Base-by-base conservation (phyloP, 2,797 vertebrate species). In the Mormyrus proboscirostris region DNA sequence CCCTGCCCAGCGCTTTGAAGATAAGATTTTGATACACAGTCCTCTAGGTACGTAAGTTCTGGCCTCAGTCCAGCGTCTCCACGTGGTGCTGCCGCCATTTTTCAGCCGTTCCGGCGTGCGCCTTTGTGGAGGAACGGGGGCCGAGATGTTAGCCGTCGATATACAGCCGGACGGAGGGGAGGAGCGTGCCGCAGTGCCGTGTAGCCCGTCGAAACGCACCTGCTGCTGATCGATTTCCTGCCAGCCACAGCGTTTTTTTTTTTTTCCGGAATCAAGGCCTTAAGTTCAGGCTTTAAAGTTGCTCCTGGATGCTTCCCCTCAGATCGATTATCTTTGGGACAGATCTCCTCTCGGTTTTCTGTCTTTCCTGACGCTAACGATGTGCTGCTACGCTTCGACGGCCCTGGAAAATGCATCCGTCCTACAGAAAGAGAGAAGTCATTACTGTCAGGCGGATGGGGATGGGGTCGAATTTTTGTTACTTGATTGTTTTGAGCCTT, bases 1-100 rank as follows among this genome's bases (percentile, higher is more conserved):
- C 94, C 93, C 93, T 95, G 95, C 95, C 95, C 95, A 95, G 94
- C 93, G 94, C 94, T 96, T 96, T 96, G 95, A 96, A 96, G 95
- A 96, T 96, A 96, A 95, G 95, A 96, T 96, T 94, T 95, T 94
- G 95, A 95, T 95, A 96, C 94, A 95, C 94, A 94, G 94, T 95
- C 94, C 94, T 95, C 95, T 95, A 93, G 94, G 94, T 96, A 94
- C 94, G 94, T 93, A 65, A 59, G 89, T 49, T 38, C 84, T 53
- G 83, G 83, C n/a, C 49, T 3, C 19, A 22, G 4, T 47, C 59
- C 44, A n/a, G 59, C 41, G 3, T 69, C 16, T 19, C 38, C 59
- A 49, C 19, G 57, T 12, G 47, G 22, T 4, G 47, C 47, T 69
- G 29, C 41, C 84, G 88, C 22, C 57, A 59, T 86, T 44, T 55